Percentiles rank a stretch among this genome's conserved stretches.
phyloP scores from a whole-genome alignment of 2,797 vertebrate species.

The Champsocephalus gunnari region DNA sequence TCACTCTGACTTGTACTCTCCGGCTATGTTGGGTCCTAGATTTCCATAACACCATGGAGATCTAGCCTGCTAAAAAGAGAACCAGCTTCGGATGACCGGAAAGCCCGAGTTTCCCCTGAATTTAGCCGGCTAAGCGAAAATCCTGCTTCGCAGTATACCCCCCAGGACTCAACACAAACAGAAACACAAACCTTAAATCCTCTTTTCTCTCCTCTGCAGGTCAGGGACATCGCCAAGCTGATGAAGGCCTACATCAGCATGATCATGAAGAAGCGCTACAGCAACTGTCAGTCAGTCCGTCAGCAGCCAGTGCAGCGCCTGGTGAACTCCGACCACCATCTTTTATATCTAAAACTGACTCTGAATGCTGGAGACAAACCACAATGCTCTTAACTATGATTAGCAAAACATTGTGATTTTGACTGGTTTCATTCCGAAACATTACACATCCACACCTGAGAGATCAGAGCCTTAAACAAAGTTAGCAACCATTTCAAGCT shows the following conservation, averaged over 20 bases:
- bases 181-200: not conserved
- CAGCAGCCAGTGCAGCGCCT: conserved; percentile 91
- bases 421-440: conserved; percentile 35
- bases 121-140: too few relatives aligned
- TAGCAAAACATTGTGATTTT: not conserved
- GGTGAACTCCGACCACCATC: conserved; percentile 80
- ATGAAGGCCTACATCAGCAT: conserved; percentile 99
- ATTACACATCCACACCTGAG: conserved; percentile 2
- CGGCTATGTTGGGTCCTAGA: too few relatives aligned
- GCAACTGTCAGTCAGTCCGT: conserved; percentile 89
- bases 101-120: too few relatives aligned
- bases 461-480: too few relatives aligned
- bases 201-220: conserved; percentile 78
- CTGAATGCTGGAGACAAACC: conserved; percentile 24
- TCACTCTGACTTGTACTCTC: too few relatives aligned
- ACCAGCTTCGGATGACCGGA: too few relatives aligned
- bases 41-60: too few relatives aligned
- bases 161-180: too few relatives aligned
- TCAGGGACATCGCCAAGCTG: conserved; percentile 97
- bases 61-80: too few relatives aligned
- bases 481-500: too few relatives aligned
- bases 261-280: conserved; percentile 98
- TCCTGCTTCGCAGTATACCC: too few relatives aligned
- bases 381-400: conserved; percentile 36
- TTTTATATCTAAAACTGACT: conserved; percentile 13